Evolutionary conservation across 2,888 invertebrate genomes (phyloP), one percentile per base, ranked within the genome.

Genomic region (Dicycla oo): DNA sequence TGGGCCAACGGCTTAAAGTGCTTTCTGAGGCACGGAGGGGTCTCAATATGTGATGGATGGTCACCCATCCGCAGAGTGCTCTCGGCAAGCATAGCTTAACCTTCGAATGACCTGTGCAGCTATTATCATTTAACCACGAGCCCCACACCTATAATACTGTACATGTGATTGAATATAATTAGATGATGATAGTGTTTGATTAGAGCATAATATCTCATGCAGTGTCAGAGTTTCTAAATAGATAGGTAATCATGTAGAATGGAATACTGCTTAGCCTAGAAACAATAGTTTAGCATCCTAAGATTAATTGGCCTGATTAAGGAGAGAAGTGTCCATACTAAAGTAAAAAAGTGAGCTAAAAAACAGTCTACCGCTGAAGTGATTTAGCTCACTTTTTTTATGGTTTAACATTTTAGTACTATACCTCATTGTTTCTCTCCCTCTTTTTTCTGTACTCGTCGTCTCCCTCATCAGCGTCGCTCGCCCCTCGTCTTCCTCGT

Each of bases 351-450:
- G n/a, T n/a, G n/a, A n/a, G n/a, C n/a, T n/a, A n/a, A n/a, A n/a
- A n/a, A n/a, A n/a, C n/a, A n/a, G n/a, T n/a, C n/a, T n/a, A n/a
- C n/a, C n/a, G n/a, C n/a, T n/a, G n/a, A n/a, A n/a, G n/a, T n/a
- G n/a, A n/a, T n/a, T n/a, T 15, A n/a, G 40, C 1, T 20, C 10
- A 47, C 18, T 20, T 45, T 20, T 13, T 30, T 20, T 20, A 38
- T 18, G 43, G 13, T 73, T 20, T 49, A n/a, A 10, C 0, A 34
- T 43, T 13, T 0, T 23, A 23, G 15, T 13, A 70, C 71, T 53
- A 93, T n/a, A 97, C 98, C 96, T 97, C 97, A 93, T 98, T 98
- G 93, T 98, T 98, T 86, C 98, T 96, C 87, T 98, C 98, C 54
- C 98, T 95, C 70, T 97, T 97, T 83, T 96, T 97, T 73, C 98